Percentiles rank a stretch among this genome's conserved stretches.
Conservation (phyloP, 2,113 vertebrate species). For the Peromyscus californicus region DNA sequence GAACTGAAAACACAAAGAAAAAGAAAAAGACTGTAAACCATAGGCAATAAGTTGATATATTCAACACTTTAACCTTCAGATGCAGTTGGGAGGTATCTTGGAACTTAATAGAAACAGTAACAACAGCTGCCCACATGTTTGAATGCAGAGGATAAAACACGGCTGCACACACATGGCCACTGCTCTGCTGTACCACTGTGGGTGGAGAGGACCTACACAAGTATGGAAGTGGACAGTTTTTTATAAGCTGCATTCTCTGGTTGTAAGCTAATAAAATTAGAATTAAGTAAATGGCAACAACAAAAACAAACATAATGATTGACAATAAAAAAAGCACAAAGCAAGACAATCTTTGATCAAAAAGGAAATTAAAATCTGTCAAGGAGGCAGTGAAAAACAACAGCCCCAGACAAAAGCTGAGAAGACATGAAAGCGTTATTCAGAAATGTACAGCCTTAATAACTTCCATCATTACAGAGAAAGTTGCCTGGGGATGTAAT, state of each 20-base stretch:
- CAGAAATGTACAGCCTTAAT: constrained; percentile 68
- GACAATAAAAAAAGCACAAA: not conserved
- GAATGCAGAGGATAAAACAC: no score
- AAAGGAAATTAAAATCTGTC: constrained; percentile 70
- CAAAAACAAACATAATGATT: constrained; percentile 27
- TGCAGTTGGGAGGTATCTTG: not conserved
- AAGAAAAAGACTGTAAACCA: not conserved
- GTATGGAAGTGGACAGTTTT: not conserved
- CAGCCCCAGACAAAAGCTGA: not conserved
- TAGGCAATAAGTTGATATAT: not conserved
- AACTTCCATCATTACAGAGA: constrained; percentile 40
- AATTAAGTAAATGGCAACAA: constrained; percentile 33
- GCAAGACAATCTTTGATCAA: constrained; percentile 56
- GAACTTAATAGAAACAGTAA: not conserved
- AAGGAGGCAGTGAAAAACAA: constrained; percentile 8
- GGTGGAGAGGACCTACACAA: not conserved
- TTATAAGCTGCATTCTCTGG: not conserved
- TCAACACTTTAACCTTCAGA: not conserved
- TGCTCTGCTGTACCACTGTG: not conserved
- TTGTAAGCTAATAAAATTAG: constrained; percentile 30
- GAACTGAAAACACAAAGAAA: not conserved
- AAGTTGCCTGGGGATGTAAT: not conserved
- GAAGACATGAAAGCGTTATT: constrained; percentile 57
- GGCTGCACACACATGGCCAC: not conserved
- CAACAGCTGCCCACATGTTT: no score